phyloP scores from a whole-genome alignment of 2,113 vertebrate species.

The Bufo bufo region DNA sequence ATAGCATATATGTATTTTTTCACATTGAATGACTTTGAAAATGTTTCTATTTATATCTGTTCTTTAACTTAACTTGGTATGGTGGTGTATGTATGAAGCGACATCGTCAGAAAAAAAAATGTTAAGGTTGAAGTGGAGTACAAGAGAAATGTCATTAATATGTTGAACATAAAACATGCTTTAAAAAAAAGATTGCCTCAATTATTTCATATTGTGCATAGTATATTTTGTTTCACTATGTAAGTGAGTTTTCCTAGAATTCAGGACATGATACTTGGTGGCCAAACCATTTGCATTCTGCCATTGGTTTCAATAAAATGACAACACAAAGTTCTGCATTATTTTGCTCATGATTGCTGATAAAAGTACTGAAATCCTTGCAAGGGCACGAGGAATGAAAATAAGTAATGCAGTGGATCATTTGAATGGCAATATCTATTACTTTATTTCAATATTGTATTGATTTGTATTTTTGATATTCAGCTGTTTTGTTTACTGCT shows the following conservation, averaged over 20 bases:
- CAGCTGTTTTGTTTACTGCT: not conserved
- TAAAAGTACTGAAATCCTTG: not conserved
- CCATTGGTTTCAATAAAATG: not conserved
- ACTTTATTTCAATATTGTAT: not conserved
- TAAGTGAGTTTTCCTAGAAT: not conserved
- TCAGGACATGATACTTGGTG: not conserved
- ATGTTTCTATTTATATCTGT: not conserved
- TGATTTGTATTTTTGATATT: not conserved
- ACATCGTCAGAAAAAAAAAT: not conserved
- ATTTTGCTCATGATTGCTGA: not conserved
- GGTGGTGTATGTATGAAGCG: not conserved
- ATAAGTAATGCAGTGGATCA: not conserved
- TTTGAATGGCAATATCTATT: not conserved
- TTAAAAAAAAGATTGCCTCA: slow-evolving; percentile 25
- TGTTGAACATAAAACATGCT: slow-evolving; percentile 25
- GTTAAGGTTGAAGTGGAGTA: not conserved
- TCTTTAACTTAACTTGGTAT: slow-evolving; percentile 3
- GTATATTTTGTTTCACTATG: not conserved
- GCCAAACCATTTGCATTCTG: slow-evolving; percentile 11
- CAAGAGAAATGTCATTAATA: slow-evolving; percentile 21
- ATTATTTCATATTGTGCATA: not conserved
- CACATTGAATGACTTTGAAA: not conserved
- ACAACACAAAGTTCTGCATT: slow-evolving; percentile 1
- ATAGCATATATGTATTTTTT: slow-evolving; percentile 22
- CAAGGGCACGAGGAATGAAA: not conserved